Conservation (phyloP, 2,888 invertebrate species). For the Lycophotia porphyrea region DNA sequence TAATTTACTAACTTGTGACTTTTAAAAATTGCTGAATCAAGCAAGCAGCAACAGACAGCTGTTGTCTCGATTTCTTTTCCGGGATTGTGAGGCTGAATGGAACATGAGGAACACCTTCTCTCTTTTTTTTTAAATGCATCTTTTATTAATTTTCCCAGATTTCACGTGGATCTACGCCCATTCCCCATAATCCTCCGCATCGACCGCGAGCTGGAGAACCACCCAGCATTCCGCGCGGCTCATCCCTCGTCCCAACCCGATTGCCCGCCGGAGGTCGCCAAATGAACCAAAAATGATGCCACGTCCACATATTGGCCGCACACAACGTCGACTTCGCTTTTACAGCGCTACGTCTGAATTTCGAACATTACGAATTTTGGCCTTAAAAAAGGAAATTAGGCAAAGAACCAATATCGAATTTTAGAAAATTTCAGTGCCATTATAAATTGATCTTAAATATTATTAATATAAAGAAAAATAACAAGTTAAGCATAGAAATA, state of each 20-base stretch:
- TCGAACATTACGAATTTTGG: slow-evolving; percentile 11
- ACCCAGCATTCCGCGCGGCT: slow-evolving; percentile 97
- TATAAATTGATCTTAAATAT: slow-evolving; percentile 31
- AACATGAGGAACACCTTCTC: not conserved
- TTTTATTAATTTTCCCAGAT: slow-evolving; percentile 89
- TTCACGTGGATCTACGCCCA: slow-evolving; percentile 96
- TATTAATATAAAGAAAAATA: slow-evolving; percentile 4
- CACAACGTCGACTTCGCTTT: slow-evolving; percentile 40
- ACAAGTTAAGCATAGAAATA: slow-evolving; percentile 8
- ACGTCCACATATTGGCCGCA: slow-evolving; percentile 56
- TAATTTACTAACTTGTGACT: not conserved
- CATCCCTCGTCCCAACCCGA: slow-evolving; percentile 98
- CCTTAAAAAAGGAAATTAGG: slow-evolving; percentile 4
- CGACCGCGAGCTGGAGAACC: slow-evolving; percentile 95
- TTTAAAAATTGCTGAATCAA: not conserved
- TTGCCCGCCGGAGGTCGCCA: slow-evolving; percentile 96
- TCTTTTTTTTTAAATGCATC: not conserved
- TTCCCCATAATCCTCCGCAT: slow-evolving; percentile 97
- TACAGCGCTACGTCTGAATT: slow-evolving; percentile 45
- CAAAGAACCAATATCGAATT: slow-evolving; percentile 38
- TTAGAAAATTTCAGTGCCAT: slow-evolving; percentile 42
- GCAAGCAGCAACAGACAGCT: not conserved
- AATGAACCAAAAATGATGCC: slow-evolving; percentile 82
- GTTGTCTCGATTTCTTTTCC: not conserved
- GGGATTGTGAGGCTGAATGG: not conserved